Base-by-base conservation (phyloP, 2,888 invertebrate species). In the Dryococelus australis region DNA sequence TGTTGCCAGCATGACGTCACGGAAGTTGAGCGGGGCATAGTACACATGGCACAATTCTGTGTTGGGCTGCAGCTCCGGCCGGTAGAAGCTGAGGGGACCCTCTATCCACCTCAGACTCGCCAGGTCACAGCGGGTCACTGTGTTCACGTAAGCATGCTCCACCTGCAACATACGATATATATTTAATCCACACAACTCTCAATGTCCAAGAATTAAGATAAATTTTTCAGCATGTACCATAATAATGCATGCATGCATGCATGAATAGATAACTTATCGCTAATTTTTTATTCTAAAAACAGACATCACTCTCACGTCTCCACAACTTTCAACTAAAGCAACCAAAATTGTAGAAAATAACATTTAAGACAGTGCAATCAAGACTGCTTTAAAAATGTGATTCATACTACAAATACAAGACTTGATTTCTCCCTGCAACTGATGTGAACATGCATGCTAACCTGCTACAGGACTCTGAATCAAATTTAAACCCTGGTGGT, bases 1-100 rank as follows among this genome's bases (percentile, higher is more conserved):
- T 43, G 98, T 98, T 47, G 99, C 99, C 91, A 99, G 93, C 99
- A 99, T 99, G 90, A 99, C 96, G 93, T 99, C 99, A 90, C 99
- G 96, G 96, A 99, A 99, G 93, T 99, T 99, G 88, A 99, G 95
- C 80, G 99, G 97, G 1, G 98, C 97, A 93, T 97, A 99, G 93
- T 98, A 97, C 24, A 99, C 98, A 89, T 94, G 95, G 93, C 98
- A 98, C 85, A 98, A 93, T 90, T 96, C 96, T 24, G 93, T 92
- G 88, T 94, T 93, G 6, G 94, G 92, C 89, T 91, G 86, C n/a
- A 47, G 91, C 87, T 92, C 92, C 81, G 35, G 83, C 28, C 35
- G 43, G 91, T 95, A 94, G 90, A 94, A 95, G 81, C 95, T 94
- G 85, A 96, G 94, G 86, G 96, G 96, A 87, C 97, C 97, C 94